Conservation (phyloP, 2,888 invertebrate genomes). For the Cantharis rustica region DNA sequence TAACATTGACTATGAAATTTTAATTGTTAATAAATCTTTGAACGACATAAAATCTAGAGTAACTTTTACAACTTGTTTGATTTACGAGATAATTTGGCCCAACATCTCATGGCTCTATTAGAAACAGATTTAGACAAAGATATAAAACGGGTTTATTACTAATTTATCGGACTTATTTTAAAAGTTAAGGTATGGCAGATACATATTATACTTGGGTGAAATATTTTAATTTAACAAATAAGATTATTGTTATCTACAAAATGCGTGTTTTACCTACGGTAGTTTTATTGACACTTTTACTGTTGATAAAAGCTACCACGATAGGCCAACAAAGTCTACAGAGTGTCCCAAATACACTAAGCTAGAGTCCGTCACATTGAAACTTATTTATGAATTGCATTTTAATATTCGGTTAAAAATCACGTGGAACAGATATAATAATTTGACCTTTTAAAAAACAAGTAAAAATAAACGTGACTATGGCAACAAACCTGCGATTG, state of each 20-base stretch:
- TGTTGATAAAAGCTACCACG: background rate
- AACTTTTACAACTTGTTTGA: background rate
- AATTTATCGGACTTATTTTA: background rate
- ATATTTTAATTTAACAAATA: background rate
- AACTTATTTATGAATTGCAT: background rate
- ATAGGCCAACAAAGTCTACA: background rate
- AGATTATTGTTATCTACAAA: background rate
- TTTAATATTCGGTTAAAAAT: background rate
- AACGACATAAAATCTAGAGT: background rate
- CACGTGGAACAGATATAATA: background rate
- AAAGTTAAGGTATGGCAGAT: background rate
- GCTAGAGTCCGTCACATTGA: background rate
- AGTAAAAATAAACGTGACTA: background rate
- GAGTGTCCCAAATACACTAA: background rate
- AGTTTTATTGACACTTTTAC: background rate
- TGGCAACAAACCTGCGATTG: background rate
- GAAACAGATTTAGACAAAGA: background rate
- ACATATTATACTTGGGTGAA: background rate
- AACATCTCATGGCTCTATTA: background rate
- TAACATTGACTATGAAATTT: background rate
- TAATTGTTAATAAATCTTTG: background rate
- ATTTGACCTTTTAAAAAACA: background rate
- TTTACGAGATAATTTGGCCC: background rate
- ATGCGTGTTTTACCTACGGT: background rate
- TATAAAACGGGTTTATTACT: background rate